phyloP scores from a whole-genome alignment of 2,797 vertebrate species.

The Rhinophrynus dorsalis region DNA sequence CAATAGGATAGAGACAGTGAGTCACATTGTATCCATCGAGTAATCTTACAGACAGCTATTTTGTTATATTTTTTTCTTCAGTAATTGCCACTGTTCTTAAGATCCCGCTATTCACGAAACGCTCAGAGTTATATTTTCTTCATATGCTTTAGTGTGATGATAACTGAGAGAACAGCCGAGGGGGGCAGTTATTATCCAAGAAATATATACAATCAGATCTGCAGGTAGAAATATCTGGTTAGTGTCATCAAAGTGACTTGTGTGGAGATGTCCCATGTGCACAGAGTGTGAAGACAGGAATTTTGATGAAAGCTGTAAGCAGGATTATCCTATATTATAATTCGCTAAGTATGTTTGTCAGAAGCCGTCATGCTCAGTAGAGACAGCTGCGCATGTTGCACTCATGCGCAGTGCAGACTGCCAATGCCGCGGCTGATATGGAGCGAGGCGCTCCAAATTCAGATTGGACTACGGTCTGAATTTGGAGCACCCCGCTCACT shows the following conservation, averaged over 20 bases:
- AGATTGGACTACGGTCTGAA: no score
- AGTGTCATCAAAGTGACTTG: background rate
- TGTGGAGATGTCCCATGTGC: background rate
- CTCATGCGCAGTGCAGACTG: no score
- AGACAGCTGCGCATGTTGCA: no score
- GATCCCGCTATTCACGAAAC: constrained; percentile 15
- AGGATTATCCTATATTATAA: no score
- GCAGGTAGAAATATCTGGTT: constrained; percentile 27
- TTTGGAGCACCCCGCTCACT: no score
- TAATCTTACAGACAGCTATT: constrained; percentile 9
- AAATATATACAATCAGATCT: constrained; percentile 5
- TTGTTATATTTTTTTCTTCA: constrained; percentile 40
- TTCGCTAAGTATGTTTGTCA: no score
- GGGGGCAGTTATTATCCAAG: background rate
- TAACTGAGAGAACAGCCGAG: background rate
- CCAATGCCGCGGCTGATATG: no score
- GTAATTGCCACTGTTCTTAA: constrained; percentile 38
- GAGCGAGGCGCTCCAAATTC: no score
- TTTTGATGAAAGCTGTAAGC: no score
- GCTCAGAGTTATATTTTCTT: background rate
- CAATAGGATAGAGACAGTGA: background rate
- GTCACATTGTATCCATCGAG: background rate
- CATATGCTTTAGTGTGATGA: background rate
- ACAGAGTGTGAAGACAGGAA: no score
- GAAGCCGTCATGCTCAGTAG: no score